A percentile compares a stretch with the other conserved stretches of the same genome.
Evolutionary conservation across 2,113 vertebrate species (phyloP).

Genomic region (Chionomys nivalis): DNA sequence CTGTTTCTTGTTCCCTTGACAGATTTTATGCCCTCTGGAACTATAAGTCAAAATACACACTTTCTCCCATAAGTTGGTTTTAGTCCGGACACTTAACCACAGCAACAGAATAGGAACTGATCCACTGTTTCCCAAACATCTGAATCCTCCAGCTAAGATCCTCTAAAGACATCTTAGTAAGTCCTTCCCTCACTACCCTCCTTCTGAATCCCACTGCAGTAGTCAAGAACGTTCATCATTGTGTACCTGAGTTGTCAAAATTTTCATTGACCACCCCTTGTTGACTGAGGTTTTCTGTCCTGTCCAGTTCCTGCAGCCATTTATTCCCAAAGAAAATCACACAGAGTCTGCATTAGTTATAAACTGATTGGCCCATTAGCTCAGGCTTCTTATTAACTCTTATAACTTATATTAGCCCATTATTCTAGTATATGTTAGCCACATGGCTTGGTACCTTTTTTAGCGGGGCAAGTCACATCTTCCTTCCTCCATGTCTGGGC

Average conservation of each 20-base stretch:
- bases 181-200: background rate
- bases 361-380: too few species aligned
- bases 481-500: too few species aligned
- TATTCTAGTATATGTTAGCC: too few species aligned
- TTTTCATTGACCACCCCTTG: background rate
- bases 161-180: background rate
- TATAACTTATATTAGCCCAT: too few species aligned
- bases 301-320: too few species aligned
- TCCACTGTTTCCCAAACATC: background rate
- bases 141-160: background rate
- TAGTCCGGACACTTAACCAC: background rate
- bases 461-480: too few species aligned
- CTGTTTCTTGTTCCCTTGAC: background rate
- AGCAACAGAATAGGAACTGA: background rate
- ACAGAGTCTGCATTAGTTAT: too few species aligned
- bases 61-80: background rate
- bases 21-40: background rate
- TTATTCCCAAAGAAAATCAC: too few species aligned
- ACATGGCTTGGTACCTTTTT: too few species aligned
- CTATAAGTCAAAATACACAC: background rate
- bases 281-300: too few species aligned
- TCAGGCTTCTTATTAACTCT: too few species aligned
- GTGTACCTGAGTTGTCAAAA: background rate
- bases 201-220: background rate
- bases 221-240: background rate